Evolutionary conservation across 2,797 vertebrate species (phyloP).

Genomic region (Pyrrhura leucotis): DNA sequence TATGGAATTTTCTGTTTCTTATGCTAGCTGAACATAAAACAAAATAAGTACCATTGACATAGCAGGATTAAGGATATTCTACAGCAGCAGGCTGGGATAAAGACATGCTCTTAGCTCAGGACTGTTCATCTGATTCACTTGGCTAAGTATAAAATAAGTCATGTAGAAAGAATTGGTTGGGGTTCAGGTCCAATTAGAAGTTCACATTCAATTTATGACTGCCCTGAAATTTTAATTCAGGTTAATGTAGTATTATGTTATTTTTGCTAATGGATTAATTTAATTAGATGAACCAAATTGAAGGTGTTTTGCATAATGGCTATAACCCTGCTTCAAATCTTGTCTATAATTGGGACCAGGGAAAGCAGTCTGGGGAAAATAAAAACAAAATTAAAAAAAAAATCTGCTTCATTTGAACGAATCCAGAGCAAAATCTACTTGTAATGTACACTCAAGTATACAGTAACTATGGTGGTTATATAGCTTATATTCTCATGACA

Average conservation of each 20-base stretch:
- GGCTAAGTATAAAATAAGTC: background rate
- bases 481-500: background rate
- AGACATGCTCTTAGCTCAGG: background rate
- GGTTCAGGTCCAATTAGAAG: background rate
- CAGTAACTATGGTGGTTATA: background rate
- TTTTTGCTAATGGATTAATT: background rate
- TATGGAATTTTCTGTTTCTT: background rate
- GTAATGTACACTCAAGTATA: no score
- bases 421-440: background rate
- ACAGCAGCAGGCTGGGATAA: background rate
- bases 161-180: background rate
- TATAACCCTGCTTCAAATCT: background rate
- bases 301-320: fast-evolving
- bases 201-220: background rate
- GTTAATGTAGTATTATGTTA: background rate
- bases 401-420: background rate
- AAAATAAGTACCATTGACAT: background rate
- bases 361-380: background rate
- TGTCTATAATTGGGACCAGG: background rate
- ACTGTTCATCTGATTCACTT: background rate
- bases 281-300: background rate
- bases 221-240: background rate
- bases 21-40: background rate
- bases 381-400: background rate
- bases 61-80: background rate